A percentile compares a stretch with the other conserved stretches of the same genome.
Evolutionary conservation across 2,797 vertebrate genomes (phyloP).

Genomic region (Parambassis ranga): DNA sequence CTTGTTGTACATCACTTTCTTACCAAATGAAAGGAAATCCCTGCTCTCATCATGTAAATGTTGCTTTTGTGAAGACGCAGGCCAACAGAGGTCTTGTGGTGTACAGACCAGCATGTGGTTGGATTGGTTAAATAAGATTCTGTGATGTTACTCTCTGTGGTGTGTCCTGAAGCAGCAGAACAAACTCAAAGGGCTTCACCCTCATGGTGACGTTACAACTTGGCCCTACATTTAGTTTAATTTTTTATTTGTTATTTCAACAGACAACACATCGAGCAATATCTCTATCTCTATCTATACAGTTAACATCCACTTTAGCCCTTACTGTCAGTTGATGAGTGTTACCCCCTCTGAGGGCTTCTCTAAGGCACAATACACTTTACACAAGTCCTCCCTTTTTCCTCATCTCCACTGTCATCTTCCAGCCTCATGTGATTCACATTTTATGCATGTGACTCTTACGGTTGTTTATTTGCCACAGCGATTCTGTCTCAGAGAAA

Average conservation of each 20-base stretch:
- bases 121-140: not conserved
- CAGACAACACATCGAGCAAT: constrained; percentile 49
- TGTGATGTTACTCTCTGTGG: constrained; percentile 5
- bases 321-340: constrained; percentile 44
- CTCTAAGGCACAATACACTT: constrained; percentile 67
- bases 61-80: constrained; percentile 5
- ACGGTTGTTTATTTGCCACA: constrained; percentile 80
- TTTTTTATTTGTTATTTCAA: not conserved
- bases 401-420: constrained; percentile 55
- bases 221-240: not conserved
- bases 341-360: constrained; percentile 49
- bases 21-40: not conserved
- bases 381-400: constrained; percentile 44
- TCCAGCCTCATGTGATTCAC: constrained; percentile 68
- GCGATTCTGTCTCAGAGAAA: constrained; percentile 77
- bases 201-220: constrained; percentile 5
- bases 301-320: constrained; percentile 12
- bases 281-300: constrained; percentile 20
- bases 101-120: constrained; percentile 2
- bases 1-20: not conserved
- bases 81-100: not conserved
- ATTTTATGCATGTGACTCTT: constrained; percentile 84
- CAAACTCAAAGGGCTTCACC: constrained; percentile 35
- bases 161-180: constrained; percentile 29
- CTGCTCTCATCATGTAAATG: not conserved